These are phyloP conservation scores for Zaprionus lachaisei DNA, from an alignment of 1,140 invertebrate genomes.

Conservation along the genomic window DNA sequence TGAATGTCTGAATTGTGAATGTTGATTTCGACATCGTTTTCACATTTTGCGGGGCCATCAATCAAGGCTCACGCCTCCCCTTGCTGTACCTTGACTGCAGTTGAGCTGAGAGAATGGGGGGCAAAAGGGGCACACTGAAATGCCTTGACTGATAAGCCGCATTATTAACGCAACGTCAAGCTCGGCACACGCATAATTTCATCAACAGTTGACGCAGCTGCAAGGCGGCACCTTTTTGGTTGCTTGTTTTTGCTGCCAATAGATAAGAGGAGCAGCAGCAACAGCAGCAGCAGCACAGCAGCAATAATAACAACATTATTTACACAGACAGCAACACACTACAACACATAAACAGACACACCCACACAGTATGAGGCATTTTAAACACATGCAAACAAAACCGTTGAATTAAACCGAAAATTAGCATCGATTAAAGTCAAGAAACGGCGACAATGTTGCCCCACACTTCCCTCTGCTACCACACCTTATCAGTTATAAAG, in stretches of 20 bases:
- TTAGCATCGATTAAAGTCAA: conserved; percentile 82
- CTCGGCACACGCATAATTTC: conserved; percentile 67
- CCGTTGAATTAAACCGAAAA: conserved; percentile 81
- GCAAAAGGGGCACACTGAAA: conserved; percentile 8
- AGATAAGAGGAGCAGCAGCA: conserved; percentile 56
- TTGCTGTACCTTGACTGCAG: not conserved
- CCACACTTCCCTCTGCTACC: conserved; percentile 11
- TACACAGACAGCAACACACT: conserved; percentile 36
- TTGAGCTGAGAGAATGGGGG: not conserved
- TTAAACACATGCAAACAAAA: conserved; percentile 80
- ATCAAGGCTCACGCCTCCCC: not conserved
- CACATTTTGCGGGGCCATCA: not conserved
- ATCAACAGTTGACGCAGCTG: conserved; percentile 52
- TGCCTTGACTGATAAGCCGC: conserved; percentile 66
- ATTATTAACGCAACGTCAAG: conserved; percentile 70
- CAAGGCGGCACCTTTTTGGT: conserved; percentile 13
- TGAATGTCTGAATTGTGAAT: not conserved
- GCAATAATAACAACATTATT: conserved; percentile 76
- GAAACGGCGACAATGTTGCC: conserved; percentile 39
- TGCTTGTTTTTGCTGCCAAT: conserved; percentile 17
- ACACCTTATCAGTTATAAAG: conserved; percentile 65
- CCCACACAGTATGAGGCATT: conserved; percentile 45
- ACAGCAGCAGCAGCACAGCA: conserved; percentile 34
- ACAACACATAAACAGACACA: conserved; percentile 4
- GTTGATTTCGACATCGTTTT: not conserved